Evolutionary conservation across 2,888 invertebrate species (phyloP), one percentile per base, ranked within the genome.

Genomic region (Endomychus coccineus): DNA sequence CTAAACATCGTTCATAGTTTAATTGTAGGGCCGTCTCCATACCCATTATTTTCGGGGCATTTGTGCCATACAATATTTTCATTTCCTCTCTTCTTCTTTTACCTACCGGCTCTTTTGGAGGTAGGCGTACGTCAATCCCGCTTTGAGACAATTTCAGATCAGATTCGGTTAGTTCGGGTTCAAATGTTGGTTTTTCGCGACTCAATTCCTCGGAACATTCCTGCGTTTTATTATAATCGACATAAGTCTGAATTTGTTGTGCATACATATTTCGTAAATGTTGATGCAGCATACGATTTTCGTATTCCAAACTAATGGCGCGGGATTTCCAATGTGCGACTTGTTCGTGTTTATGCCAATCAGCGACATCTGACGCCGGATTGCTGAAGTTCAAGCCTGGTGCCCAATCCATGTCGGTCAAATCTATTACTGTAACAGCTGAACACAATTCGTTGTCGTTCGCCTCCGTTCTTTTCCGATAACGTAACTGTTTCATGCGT

Each of bases 1-100:
- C 80, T 51, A 70, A 64, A 44, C 74, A 70, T 43, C 71, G 64
- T 40, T 85, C 77, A 61, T 74, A 80, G 25, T 74, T 73, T 35
- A 81, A 70, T 44, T 80, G 74, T 42, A 83, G 56, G 0, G 78
- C 76, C 43, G 79, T 79, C 68, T 87, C 86, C 71, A 84, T 75
- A 1, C 81, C 82, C 44, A 76, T 72, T 50, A 86, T 77, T 58
- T 70, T 75, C 13, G 77, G 69, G 56, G 80, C 77, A 9, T 71
- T 67, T 19, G 71, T 65, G 1, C 84, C 84, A 60, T 85, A 86
- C 11, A 83, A 57, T 38, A 67, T 59, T 46, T 69, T 64, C 45
- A 73, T 68, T 45, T 66, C 63, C 13, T 58, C 51, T 3, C 48
- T 49, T 41, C 64, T 62, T 33, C 68, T 62, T 29, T 62, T 59